Base-by-base conservation (phyloP, 1,140 invertebrate genomes). In the Drosophila rhopaloa region DNA sequence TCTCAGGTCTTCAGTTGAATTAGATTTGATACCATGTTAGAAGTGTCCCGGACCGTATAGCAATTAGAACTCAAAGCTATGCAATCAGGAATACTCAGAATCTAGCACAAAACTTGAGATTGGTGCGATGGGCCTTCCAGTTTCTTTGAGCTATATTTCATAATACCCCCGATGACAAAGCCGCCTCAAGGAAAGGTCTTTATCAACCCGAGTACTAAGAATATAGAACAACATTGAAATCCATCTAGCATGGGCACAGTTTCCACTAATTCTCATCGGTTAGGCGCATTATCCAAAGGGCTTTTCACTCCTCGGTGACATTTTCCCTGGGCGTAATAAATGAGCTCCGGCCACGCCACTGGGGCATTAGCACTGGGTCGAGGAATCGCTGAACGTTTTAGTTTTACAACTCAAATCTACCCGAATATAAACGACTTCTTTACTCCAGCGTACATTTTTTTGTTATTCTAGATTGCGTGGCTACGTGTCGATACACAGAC, bases 401-500 rank as follows among this genome's bases (percentile, higher is more conserved):
- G 76, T 82, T 88, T 88, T 77, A 84, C 77, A 81, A 77, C 76
- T 77, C 57, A 56, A 71, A 61, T 73, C 47, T 47, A 74, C 27
- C 56, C 47, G 53, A 73, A 76, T 58, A 76, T 62, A 78, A 63
- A 70, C 41, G 61, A 32, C 43, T 56, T 65, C 35, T 50, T 76
- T 44, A 56, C 47, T 60, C 16, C n/a, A 51, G 32, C 46, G 14
- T 61, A 51, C 48, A 32, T 44, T 51, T 47, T 47, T 47, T 65
- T 47, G 47, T 93, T 29, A 55, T 61, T 47, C 40, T 66, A 98
- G 97, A 97, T 98, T 71, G 97, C 97, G 60, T 98, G 97, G 97
- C 93, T 98, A 57, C 94, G 97, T 67, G 97, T 98, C 59, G 97
- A 98, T 93, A 98, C 97, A 48, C 97, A 98, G 93, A 97, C 97